phyloP scores from a whole-genome alignment of 35 echinoderm and acorn worm genomes.

The Lytechinus pictus region DNA sequence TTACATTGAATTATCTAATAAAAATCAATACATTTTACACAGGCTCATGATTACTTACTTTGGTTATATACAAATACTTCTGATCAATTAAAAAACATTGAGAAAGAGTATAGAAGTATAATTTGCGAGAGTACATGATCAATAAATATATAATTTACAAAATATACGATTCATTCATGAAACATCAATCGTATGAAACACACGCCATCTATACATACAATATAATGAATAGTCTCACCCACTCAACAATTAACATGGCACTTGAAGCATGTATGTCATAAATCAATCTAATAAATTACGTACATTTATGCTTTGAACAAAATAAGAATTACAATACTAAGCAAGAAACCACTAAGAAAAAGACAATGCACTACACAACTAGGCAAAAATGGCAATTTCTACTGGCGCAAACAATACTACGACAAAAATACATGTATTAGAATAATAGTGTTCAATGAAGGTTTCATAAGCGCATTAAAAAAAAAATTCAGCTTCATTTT shows the following conservation, averaged over 20 bases:
- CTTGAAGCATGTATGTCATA: slow-evolving; percentile 3
- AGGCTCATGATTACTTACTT: background rate
- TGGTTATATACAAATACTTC: background rate
- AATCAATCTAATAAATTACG: background rate
- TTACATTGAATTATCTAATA: background rate
- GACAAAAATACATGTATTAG: background rate
- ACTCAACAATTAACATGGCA: background rate
- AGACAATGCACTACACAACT: background rate
- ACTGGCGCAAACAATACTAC: background rate
- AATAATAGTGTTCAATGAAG: too few relatives aligned
- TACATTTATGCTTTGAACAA: background rate
- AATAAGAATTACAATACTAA: background rate
- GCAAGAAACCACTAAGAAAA: background rate
- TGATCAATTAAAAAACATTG: background rate
- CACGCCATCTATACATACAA: background rate
- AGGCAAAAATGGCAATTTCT: background rate
- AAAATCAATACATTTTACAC: background rate
- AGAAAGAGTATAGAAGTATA: background rate
- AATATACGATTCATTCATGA: background rate
- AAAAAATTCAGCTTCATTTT: too few relatives aligned
- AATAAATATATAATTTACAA: slow-evolving; percentile 16
- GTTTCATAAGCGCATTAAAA: too few relatives aligned
- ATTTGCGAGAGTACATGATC: background rate
- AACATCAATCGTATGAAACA: background rate
- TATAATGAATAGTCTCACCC: background rate